phyloP scores from a whole-genome alignment of 1,140 invertebrate genomes.

The Nephila pilipes region DNA sequence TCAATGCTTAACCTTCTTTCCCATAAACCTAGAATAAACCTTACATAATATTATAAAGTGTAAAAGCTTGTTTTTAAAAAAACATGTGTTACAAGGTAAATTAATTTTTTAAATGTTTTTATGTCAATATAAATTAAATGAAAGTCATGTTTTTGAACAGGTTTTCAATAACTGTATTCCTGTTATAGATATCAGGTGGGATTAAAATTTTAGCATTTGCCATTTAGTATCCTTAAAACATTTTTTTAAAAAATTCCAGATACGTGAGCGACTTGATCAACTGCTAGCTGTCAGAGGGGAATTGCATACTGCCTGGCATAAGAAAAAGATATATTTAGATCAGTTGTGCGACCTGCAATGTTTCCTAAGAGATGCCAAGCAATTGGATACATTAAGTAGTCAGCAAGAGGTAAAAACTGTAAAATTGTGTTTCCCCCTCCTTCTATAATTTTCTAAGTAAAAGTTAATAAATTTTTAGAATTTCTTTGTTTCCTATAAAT shows the following conservation, averaged over 20 bases:
- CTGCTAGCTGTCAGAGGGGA: slow-evolving; percentile 89
- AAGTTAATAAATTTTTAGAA: background rate
- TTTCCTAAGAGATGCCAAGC: slow-evolving; percentile 96
- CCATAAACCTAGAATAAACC: too few relatives aligned
- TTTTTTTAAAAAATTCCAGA: slow-evolving; percentile 81
- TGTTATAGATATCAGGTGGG: too few relatives aligned
- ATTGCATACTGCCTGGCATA: slow-evolving; percentile 92
- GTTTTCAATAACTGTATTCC: too few relatives aligned
- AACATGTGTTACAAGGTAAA: too few relatives aligned
- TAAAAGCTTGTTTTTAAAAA: too few relatives aligned
- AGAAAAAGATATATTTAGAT: slow-evolving; percentile 94
- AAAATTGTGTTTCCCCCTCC: too few relatives aligned
- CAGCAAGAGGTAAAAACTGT: slow-evolving; percentile 87
- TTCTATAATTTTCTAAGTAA: background rate
- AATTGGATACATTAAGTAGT: slow-evolving; percentile 93
- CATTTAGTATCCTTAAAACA: background rate
- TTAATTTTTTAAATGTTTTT: too few relatives aligned
- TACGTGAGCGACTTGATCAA: slow-evolving; percentile 89
- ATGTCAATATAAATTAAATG: too few relatives aligned
- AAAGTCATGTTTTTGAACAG: too few relatives aligned
- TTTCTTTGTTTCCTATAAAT: background rate
- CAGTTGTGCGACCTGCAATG: slow-evolving; percentile 97
- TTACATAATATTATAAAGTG: too few relatives aligned
- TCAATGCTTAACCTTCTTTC: too few relatives aligned
- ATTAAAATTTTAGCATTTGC: too few relatives aligned